Base-by-base conservation (phyloP, 1,140 invertebrate species). In the Orius insidiosus region DNA sequence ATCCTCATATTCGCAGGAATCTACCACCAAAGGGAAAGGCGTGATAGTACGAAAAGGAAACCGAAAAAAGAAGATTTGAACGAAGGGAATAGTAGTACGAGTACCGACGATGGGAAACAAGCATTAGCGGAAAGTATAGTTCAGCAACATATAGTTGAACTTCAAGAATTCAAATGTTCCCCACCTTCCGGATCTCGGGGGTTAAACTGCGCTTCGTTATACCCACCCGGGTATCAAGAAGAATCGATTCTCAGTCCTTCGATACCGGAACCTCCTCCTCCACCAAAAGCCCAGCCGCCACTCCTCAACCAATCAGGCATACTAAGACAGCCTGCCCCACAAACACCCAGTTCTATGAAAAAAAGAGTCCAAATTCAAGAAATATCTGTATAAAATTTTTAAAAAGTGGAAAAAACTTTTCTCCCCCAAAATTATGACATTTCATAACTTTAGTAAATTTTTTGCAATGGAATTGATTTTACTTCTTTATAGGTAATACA, bases 1-100 rank as follows among this genome's bases (percentile, higher is more conserved):
- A 76, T 94, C 5, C 69, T 95, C 1, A 90, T 96, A 42, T 94
- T 95, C 57, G 87, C 86, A 31, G 88, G 86, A 24, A 88, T 95
- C 34, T 94, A 92, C 58, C 87, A 92, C 57, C 85, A 93, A 59
- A 71, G 86, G 6, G 81, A 86, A 54, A 71, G 80, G 24, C 59
- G 59, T 40, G 62, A 71, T 43, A 65, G 66, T 8, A 73, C 75
- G 32, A 78, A 80, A 56, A 79, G 75, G 52, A 79, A 78, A 55
- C 38, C 45, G 32, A 55, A 56, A 45, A 79, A 79, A 56, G 80
- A 82, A 54, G 78, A 82, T 54, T 54, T 42, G 18, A 35, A 42
- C 34, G 31, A 45, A 36, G 16, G 15, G n/a, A 78, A 69, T n/a
- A 77, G 74, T 55, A 74, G 71, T 18, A 47, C 48, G 8, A 72